Evolutionary conservation across 2,888 invertebrate genomes (phyloP), one percentile per base, ranked within the genome.

Genomic region (Pteria penguin): DNA sequence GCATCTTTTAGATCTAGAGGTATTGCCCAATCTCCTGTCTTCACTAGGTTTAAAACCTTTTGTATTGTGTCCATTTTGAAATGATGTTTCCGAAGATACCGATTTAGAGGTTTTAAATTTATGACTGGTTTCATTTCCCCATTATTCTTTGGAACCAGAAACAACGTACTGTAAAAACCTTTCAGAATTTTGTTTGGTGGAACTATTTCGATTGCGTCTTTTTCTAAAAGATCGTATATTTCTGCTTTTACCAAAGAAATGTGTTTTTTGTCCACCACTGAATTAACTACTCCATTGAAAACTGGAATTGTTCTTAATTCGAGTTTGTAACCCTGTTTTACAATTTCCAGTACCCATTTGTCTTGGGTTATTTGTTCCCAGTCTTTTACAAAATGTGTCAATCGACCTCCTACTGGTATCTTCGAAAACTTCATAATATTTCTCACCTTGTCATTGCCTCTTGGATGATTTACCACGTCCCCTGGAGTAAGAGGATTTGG

Each of bases 101-200:
- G 14, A 29, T 70, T 70, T 3, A 70, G 27, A 24, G 32, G 33
- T 60, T 36, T 58, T n/a, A 70, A 27, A 70, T 70, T 70, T 26
- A 70, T 70, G 2, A 70, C 52, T 36, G 70, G 70, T 24, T 52
- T n/a, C 54, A 61, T 55, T 33, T 29, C 60, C n/a, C 45, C 45
- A 11, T 4, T 24, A n/a, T 32, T 58, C 60, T 70, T 70, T 1
- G 58, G 58, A 27, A 61, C 60, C 32, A 60, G 2, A 29, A 60
- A 29, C n/a, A 31, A 31, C 36, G 78, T 62, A 67, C 71, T 78
- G 78, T 75, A 78, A 65, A 75, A 75, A 75, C 78, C 72, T 61
- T 24, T n/a, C 5, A 71, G 60, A 14, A 36, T 58, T 36, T 79
- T 22, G 1, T 24, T 29, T n/a, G n/a, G 29, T 32, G 29, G 60